Evolutionary conservation across 2,888 invertebrate genomes (phyloP), one percentile per base, ranked within the genome.

Genomic region (Lypha dubia): DNA sequence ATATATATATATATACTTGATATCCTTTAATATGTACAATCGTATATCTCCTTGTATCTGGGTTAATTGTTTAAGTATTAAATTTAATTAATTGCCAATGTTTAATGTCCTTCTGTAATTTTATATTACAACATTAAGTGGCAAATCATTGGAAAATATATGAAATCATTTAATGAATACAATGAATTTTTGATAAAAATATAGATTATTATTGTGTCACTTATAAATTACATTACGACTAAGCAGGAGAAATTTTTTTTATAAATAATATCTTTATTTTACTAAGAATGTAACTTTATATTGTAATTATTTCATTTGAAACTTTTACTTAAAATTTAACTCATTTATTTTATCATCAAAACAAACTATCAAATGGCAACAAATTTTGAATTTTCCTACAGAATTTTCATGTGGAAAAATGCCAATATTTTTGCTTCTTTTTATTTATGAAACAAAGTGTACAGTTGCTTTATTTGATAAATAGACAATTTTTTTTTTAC

Each of bases 1-100:
- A 32, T 41, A 62, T 13, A 41, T 62, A 15, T 41, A 32, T 24
- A 28, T 28, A n/a, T 65, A 20, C n/a, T n/a, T n/a, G n/a, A n/a
- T n/a, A n/a, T n/a, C n/a, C n/a, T n/a, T n/a, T n/a, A n/a, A n/a
- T n/a, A n/a, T n/a, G n/a, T n/a, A n/a, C n/a, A n/a, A n/a, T n/a
- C n/a, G n/a, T n/a, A n/a, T 6, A 9, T 46, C 2, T 46, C 4
- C 44, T 32, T 68, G 32, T 51, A 32, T 38, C 11, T 62, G 13
- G 20, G 17, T 63, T 63, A 75, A 81, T 46, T 63, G 53, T 0
- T 41, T 58, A 81, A 63, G 46, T 49, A 49, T 58, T 63, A 38
- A 62, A 56, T 24, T 46, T 68, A 75, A 81, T 81, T 70, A 56
- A 74, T 51, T 80, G 41, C 11, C 35, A 51, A 51, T 8, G 51